Base-by-base conservation (phyloP, 2,113 vertebrate genomes). In the Microtus oregoni region DNA sequence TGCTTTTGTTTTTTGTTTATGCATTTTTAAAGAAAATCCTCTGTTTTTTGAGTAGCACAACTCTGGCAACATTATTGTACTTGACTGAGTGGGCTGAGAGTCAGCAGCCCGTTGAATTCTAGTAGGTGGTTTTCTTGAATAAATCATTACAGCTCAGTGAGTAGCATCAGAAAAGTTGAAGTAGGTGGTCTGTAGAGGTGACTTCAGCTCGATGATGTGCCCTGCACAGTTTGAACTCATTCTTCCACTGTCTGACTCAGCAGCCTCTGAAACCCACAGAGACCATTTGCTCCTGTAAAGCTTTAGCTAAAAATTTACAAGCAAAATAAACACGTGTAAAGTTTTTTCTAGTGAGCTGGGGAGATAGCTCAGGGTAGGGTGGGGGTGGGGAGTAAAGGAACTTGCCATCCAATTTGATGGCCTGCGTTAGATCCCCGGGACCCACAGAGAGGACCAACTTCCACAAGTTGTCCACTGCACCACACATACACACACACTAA, bases 11-110 rank as follows among this genome's bases (percentile, higher is more conserved):
- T 65, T 67, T 41, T 63, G 81, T 63, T 63, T 63, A 26, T 63
- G 50, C 28, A 19, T 65, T 52, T 86, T 73, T 95, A 24, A 67
- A 86, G 78, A 55, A 77, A 83, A 72, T 55, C 24, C 35, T 89
- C 19, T 92, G 44, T 82, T 85, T 50, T 97, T 81, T 92, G 68
- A 28, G 55, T 61, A 82, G 55, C 55, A 73, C 89, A 94, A 72
- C 72, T 0, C 4, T 91, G 67, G 10, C 61, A 92, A 78, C 6
- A 26, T 88, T n/a, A 44, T 63, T n/a, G 55, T 89, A 76, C 63
- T 17, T 91, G n/a, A 90, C 52, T 55, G 93, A 94, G 67, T 65
- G 14, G 58, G 1, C 70, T 52, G 61, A 94, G 63, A 94, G 78
- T 96, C 32, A 95, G 30, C 94, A 82, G 22, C 30, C 24, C 3